Base-by-base conservation (phyloP, 2,888 invertebrate species). In the Campaea margaritaria region DNA sequence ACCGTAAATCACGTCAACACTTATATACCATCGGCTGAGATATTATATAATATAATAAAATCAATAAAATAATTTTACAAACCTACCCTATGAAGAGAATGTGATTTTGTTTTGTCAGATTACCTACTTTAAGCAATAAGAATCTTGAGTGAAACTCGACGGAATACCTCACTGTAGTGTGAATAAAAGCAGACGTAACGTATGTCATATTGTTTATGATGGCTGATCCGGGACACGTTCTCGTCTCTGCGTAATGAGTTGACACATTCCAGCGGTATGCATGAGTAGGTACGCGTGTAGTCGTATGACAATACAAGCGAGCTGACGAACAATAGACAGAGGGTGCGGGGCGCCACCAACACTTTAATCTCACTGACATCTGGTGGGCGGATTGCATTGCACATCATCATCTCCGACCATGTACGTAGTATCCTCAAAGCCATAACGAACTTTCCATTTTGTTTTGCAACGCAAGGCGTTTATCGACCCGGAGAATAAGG, bases 401-500 rank as follows among this genome's bases (percentile, higher is more conserved):
- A 89, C 85, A 89, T 89, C 88, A 85, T 83, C 86, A 84, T 84
- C 79, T 84, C 81, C 81, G 75, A 69, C 76, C 81, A 82, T 83
- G 81, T 85, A 83, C 75, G 68, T 70, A 73, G 72, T 74, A 83
- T 82, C 81, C 78, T 78, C 83, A 79, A 75, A 75, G 72, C 75
- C 72, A 79, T 76, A 76, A 76, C 75, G 75, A 82, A 87, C 90
- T 91, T 91, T 91, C 90, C 85, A 88, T 82, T 86, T 79, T 74
- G 80, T 89, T 85, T 89, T 85, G 89, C 85, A 91, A 90, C 73
- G 68, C 71, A 47, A 69, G 67, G 72, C 77, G 79, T 82, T 79
- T 83, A 86, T 84, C 76, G 76, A 76, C 75, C 70, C 74, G 73
- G 72, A 71, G 70, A 86, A 86, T 85, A 87, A 85, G 83, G 83